Evolutionary conservation across 2,797 vertebrate genomes (phyloP), one percentile per base, ranked within the genome.

Genomic region (Smutsia gigantea): DNA sequence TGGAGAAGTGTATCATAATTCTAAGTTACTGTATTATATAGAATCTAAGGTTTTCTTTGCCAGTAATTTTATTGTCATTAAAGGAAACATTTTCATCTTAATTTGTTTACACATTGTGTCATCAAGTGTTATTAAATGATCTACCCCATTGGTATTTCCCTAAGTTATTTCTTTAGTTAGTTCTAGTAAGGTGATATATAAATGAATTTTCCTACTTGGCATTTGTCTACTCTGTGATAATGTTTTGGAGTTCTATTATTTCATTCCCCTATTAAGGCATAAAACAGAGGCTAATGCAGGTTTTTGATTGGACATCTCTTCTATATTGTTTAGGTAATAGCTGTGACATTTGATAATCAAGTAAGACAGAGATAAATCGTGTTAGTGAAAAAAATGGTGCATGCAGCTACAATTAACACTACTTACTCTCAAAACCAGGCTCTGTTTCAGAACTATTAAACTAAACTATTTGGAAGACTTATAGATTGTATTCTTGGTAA

Each of bases 391-490:
- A 85, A 93, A 87, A 89, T 21, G 83, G 66, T 71, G 0, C 64
- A 59, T 42, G 51, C 49, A 94, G 42, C 92, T 90, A 37, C 39
- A 83, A 4, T 92, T 85, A 87, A 59, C 17, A 51, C 2, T 71
- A 71, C 55, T 88, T 87, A 25, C 61, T 89, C 29, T 63, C 79
- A 74, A 55, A 93, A 82, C 53, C 51, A 68, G 37, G 19, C 39
- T 95, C 5, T 81, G 42, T 82, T 94, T 95, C 37, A 89, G 63
- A 87, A 49, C 72, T 85, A 23, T 96, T 94, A 84, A 96, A 90
- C 69, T 49, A 9, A 95, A 51, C 53, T 85, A 4, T 77, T 64
- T 69, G 31, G 17, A 83, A 94, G 87, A 61, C 90, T 87, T 90
- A 84, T 79, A 89, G 78, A 57, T 93, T 64, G 49, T 86, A 92